These are phyloP conservation scores for Cecidostiba fungosa DNA, from an alignment of 2,888 invertebrate genomes.

Conservation along the genomic window DNA sequence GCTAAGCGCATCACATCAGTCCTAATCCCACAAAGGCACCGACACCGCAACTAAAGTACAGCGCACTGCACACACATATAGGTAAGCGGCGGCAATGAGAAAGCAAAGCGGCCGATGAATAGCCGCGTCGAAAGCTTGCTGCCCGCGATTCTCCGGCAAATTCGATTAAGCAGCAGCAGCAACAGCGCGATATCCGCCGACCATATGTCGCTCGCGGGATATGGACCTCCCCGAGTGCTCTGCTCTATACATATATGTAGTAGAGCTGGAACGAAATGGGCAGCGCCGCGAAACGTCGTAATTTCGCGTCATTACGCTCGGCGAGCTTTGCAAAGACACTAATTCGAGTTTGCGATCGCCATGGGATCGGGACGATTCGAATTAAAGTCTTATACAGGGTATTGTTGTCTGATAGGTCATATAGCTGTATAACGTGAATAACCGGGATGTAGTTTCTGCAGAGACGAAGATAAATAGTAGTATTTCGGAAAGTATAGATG, in stretches of 20 bases:
- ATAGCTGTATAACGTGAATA: no score
- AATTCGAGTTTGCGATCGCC: not conserved
- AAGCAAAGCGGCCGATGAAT: conserved; percentile 5
- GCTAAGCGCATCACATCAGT: not conserved
- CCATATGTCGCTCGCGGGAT: conserved; percentile 31
- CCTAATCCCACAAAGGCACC: not conserved
- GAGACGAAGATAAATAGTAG: no score
- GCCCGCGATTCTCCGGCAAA: conserved; percentile 4
- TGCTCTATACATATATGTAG: not conserved
- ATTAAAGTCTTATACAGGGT: not conserved
- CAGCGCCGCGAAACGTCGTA: conserved; percentile 17
- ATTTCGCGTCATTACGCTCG: conserved; percentile 2
- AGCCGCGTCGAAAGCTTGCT: not conserved
- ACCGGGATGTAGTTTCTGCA: not conserved
- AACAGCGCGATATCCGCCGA: not conserved
- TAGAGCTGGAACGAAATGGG: not conserved
- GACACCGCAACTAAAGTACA: not conserved
- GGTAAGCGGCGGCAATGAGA: not conserved
- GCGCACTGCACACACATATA: not conserved
- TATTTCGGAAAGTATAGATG: no score
- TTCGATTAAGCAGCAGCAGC: conserved; percentile 22
- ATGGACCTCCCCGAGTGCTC: not conserved
- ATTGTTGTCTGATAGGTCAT: not conserved
- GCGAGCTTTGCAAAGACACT: not conserved
- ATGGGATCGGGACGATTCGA: not conserved